Evolutionary conservation across 2,113 vertebrate genomes (phyloP).

Genomic region (Thunnus thynnus): DNA sequence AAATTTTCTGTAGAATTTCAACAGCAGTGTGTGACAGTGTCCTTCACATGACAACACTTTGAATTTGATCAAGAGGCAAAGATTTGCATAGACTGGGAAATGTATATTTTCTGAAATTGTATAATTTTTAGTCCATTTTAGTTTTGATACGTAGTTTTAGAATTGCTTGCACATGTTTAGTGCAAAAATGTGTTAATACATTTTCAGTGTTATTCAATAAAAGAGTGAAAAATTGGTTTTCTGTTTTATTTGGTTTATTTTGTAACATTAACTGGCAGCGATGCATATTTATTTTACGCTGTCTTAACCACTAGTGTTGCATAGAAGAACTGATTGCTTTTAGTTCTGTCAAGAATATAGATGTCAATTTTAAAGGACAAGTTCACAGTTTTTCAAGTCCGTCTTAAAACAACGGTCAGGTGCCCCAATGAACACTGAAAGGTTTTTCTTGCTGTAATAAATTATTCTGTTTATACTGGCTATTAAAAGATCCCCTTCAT

Average conservation of each 20-base stretch:
- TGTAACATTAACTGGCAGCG: neutral
- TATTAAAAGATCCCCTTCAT: no score
- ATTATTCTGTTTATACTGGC: no score
- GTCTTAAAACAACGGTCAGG: no score
- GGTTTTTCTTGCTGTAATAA: no score
- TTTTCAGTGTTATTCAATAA: slow-evolving; percentile 82
- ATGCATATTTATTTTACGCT: no score
- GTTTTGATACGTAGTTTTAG: slow-evolving; percentile 81
- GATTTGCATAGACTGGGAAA: slow-evolving; percentile 77
- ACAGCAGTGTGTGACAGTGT: slow-evolving; percentile 34
- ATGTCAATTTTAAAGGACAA: no score
- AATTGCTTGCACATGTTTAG: slow-evolving; percentile 74
- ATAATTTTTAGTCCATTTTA: slow-evolving; percentile 79
- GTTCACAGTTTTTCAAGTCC: no score
- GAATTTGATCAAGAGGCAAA: slow-evolving; percentile 49
- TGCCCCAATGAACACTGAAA: no score
- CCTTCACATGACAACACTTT: slow-evolving; percentile 37
- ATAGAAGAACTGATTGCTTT: no score
- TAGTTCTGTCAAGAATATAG: no score
- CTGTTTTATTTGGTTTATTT: neutral
- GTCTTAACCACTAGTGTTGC: no score
- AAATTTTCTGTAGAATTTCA: slow-evolving; percentile 45
- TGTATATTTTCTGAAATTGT: slow-evolving; percentile 87
- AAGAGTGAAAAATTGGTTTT: slow-evolving; percentile 34
- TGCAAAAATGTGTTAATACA: slow-evolving; percentile 78